A percentile compares a stretch with the other conserved stretches of the same genome.
Evolutionary conservation across 2,888 invertebrate species (phyloP).

Genomic region (Caenorhabditis afra): DNA sequence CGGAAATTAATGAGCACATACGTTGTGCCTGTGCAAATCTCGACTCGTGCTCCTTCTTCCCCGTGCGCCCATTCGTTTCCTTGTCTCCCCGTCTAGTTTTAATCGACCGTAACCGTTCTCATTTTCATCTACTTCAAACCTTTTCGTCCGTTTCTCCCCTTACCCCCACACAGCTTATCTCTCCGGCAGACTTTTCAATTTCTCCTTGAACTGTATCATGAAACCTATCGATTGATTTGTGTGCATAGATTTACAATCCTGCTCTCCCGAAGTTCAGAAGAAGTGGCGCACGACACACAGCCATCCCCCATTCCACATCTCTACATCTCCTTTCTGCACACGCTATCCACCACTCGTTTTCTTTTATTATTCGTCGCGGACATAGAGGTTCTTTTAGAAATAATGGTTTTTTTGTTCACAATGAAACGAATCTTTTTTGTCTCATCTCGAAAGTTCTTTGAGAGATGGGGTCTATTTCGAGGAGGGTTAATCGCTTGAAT

Average conservation of each 20-base stretch:
- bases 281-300: neutral
- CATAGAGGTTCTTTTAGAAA: neutral
- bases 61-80: constrained; percentile 9
- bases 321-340: neutral
- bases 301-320: constrained; percentile 12
- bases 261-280: constrained; percentile 3
- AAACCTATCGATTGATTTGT: constrained; percentile 16
- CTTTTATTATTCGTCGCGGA: neutral
- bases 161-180: constrained; percentile 1
- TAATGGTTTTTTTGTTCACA: neutral
- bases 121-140: constrained; percentile 44
- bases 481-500: no score
- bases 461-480: no score
- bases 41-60: constrained; percentile 29
- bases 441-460: no score
- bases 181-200: constrained; percentile 22
- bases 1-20: constrained; percentile 22
- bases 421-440: neutral
- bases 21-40: neutral
- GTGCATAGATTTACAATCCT: constrained; percentile 20
- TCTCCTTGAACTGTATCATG: constrained; percentile 20
- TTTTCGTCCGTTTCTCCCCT: neutral
- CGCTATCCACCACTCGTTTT: neutral
- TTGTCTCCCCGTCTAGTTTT: constrained; percentile 28
- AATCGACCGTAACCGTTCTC: constrained; percentile 47